Evolutionary conservation across 2,888 invertebrate species (phyloP), one percentile per base, ranked within the genome.

Genomic region (Caenorhabditis plicata): DNA sequence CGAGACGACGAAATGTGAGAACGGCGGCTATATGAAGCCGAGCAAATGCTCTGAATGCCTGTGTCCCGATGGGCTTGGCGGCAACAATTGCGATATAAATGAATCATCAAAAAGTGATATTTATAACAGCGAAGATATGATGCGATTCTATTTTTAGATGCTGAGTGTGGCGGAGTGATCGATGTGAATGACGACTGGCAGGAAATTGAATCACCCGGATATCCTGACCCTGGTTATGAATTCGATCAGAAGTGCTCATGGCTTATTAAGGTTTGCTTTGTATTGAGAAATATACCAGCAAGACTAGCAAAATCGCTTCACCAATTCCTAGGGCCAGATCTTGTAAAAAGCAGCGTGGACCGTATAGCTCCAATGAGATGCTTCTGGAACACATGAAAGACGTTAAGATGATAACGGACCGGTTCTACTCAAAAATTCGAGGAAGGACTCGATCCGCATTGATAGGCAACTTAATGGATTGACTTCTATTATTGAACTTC

Each of bases 21-120:
- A 78, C 43, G 80, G 80, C 8, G 80, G 80, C 19, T 81, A 81
- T 47, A 64, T 73, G 31, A 70, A 78, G 46, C 79, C 78, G 5
- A 50, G 53, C 8, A 47, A 67, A 23, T 75, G 73, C 46, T 39
- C 53, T 11, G 48, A 61, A 7, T 80, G 80, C 54, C 46, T 81
- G 11, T 80, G 80, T 45, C 80, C 80, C 3, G 57, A 60, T 23
- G 80, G 80, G 2, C 45, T 78, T 11, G 74, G 73, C 1, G 80
- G 80, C 13, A 50, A 41, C 0, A 43, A 47, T 3, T 80, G 80
- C 44, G 65, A 70, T 22, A 55, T 38, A 15, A 66, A 68, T 52
- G 73, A 77, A 35, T 43, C 53, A 1, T 23, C 78, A 11, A 69
- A 52, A 41, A 79, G 78, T 77, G 23, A 49, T 64, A 13, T n/a